Evolutionary conservation across 2,113 vertebrate species (phyloP), one percentile per base, ranked within the genome.

Genomic region (Callospermophilus lateralis): DNA sequence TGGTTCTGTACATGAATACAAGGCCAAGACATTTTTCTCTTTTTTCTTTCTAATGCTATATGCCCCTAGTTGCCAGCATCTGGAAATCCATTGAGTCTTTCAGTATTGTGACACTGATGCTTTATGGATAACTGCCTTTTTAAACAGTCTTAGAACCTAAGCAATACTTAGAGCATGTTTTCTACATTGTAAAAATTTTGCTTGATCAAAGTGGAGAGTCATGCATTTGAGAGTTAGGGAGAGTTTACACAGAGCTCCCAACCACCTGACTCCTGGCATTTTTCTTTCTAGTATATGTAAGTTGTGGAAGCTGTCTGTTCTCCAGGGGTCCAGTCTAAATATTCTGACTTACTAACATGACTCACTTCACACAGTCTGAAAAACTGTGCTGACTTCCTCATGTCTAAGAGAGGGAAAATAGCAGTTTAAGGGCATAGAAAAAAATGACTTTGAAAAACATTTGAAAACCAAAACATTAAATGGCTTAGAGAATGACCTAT

Each of bases 141-240:
- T 28, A 39, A 68, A 83, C 73, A 45, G 4, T 76, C 15, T 51
- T 85, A 96, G 51, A 65, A 53, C 19, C 12, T 65, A 73, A 67
- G 32, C 17, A 93, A 61, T 79, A 79, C 63, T 68, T 90, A 37
- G 76, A 80, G 37, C 16, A 76, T 20, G 28, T 20, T 30, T 90
- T 95, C 84, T 51, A 76, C 22, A 61, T 72, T 89, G 42, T 90
- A 76, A 84, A 76, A 39, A 74, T 65, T 84, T 85, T 67, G 37
- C 61, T 65, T 93, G 17, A 89, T 32, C 16, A 91, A 32, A 67
- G 28, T 80, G 28, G 4, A 48, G 72, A 73, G 19, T 67, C 61
- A 34, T 20, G 55, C n/a, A 63, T 90, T 79, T 39, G 45, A 79
- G 39, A 94, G 34, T 24, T 22, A 2, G 4, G 9, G 26, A 70